These are phyloP conservation scores for Morpho achilles DNA, from an alignment of 2,888 invertebrate genomes.

Conservation along the genomic window DNA sequence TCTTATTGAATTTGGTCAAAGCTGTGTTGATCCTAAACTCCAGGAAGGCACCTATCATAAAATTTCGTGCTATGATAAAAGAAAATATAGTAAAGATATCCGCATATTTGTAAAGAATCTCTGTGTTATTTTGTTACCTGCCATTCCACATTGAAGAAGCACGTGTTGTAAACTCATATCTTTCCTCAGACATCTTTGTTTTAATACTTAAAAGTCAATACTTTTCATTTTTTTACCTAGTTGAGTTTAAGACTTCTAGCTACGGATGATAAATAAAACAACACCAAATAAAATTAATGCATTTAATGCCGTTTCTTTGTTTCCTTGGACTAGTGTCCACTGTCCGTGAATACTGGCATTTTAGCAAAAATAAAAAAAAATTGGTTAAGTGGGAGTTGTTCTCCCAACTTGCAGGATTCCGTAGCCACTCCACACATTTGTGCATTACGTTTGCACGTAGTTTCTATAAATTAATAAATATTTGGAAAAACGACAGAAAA, in stretches of 20 bases:
- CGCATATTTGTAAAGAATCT: too few species aligned
- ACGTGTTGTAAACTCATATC: too few species aligned
- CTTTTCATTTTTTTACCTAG: too few species aligned
- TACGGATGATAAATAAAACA: slow-evolving; percentile 41
- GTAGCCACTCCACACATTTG: slow-evolving; percentile 1
- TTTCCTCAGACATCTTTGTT: too few species aligned
- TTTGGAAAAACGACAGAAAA: background rate
- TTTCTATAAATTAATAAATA: background rate
- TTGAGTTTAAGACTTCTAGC: background rate
- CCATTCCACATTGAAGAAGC: too few species aligned
- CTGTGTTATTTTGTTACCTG: too few species aligned
- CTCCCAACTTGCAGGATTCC: slow-evolving; percentile 2
- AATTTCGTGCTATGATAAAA: too few species aligned
- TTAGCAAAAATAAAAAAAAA: slow-evolving; percentile 47
- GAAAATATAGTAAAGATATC: too few species aligned
- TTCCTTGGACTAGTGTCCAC: slow-evolving; percentile 50
- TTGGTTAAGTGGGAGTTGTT: slow-evolving; percentile 2
- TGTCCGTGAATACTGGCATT: slow-evolving; percentile 32
- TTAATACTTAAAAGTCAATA: too few species aligned
- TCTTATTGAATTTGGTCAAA: too few species aligned
- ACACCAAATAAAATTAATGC: slow-evolving; percentile 54
- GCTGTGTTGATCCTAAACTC: too few species aligned
- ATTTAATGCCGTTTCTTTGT: slow-evolving; percentile 73
- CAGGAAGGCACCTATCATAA: too few species aligned
- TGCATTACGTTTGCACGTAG: slow-evolving; percentile 1